phyloP scores from a whole-genome alignment of 1,140 invertebrate genomes.

The Andrena cerasifolii region DNA sequence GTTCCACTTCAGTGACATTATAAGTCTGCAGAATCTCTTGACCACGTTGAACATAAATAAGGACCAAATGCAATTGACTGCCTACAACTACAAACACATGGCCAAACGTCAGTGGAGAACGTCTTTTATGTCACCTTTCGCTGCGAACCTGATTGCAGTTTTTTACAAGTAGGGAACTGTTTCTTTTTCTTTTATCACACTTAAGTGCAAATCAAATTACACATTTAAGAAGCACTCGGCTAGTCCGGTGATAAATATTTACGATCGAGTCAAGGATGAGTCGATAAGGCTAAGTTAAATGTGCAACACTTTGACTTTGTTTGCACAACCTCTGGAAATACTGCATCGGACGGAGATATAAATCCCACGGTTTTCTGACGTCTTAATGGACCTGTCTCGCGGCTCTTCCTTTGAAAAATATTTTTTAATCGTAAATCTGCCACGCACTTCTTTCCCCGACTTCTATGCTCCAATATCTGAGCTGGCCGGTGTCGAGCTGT shows the following conservation, averaged over 20 bases:
- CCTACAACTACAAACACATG: constrained; percentile 86
- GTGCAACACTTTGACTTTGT: neutral
- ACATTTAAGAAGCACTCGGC: too few species aligned
- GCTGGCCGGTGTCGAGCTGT: neutral
- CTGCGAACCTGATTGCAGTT: constrained; percentile 89
- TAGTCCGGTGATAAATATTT: too few species aligned
- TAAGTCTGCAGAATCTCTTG: constrained; percentile 85
- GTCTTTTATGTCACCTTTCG: constrained; percentile 89
- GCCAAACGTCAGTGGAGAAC: constrained; percentile 87
- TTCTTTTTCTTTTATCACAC: too few species aligned
- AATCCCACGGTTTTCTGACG: neutral
- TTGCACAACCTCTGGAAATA: neutral
- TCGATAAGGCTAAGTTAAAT: too few species aligned
- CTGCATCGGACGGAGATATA: too few species aligned
- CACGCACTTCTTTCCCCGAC: neutral
- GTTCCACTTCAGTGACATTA: constrained; percentile 90
- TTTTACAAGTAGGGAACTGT: constrained; percentile 86
- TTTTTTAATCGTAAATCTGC: neutral
- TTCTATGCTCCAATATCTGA: neutral
- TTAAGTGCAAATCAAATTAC: too few species aligned
- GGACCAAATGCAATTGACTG: constrained; percentile 85
- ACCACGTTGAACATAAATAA: constrained; percentile 86
- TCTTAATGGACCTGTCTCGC: neutral
- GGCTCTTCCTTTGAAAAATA: neutral
- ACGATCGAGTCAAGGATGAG: too few species aligned